phyloP scores from a whole-genome alignment of 2,888 invertebrate species.

The Drosophila mulleri region DNA sequence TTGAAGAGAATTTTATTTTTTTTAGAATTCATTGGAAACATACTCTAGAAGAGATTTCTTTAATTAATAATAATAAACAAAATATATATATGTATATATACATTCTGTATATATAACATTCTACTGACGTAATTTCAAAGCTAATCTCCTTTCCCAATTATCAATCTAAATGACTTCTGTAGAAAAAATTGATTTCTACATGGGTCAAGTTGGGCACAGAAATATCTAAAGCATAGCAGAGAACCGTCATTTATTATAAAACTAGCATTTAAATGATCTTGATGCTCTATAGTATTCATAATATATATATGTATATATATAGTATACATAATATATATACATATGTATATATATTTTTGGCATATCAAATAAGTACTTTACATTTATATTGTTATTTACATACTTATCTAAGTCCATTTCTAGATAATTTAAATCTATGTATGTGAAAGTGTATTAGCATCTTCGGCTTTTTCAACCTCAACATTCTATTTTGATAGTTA shows the following conservation, averaged over 20 bases:
- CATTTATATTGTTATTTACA: too few species aligned
- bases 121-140: not conserved
- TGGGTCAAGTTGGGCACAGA: not conserved
- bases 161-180: constrained; percentile 1
- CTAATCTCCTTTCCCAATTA: not conserved
- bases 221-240: not conserved
- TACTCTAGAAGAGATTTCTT: too few species aligned
- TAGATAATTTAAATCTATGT: not conserved
- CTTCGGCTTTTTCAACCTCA: not conserved
- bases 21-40: too few species aligned
- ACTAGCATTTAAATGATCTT: not conserved
- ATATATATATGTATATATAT: too few species aligned
- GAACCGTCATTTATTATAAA: not conserved
- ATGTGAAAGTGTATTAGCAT: not conserved
- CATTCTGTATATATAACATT: too few species aligned
- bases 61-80: too few species aligned
- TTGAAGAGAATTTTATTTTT: not conserved
- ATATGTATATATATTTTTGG: too few species aligned
- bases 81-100: too few species aligned
- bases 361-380: too few species aligned
- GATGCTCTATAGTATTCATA: not conserved
- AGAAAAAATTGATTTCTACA: constrained; percentile 3
- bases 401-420: too few species aligned
- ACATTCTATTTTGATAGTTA: constrained; percentile 9
- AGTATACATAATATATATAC: not conserved